phyloP scores from a whole-genome alignment of 2,797 vertebrate genomes.

The Synanceia verrucosa region DNA sequence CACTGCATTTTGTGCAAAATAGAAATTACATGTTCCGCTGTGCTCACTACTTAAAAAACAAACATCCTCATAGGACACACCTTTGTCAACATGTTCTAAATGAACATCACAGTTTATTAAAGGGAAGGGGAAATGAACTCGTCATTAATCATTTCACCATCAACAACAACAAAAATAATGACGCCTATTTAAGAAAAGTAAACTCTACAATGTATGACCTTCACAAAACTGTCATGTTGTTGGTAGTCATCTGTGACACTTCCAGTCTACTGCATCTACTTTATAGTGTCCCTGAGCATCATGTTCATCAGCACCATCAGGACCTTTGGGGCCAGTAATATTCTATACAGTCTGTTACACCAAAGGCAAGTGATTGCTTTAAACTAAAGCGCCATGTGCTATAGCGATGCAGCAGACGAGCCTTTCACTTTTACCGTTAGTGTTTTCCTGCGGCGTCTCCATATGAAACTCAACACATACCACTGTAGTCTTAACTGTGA shows the following conservation, averaged over 20 bases:
- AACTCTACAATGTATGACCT: neutral
- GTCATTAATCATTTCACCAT: neutral
- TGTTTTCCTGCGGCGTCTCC: neutral
- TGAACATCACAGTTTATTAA: no score
- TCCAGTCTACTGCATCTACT: neutral
- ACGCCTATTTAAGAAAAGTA: neutral
- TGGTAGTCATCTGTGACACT: neutral
- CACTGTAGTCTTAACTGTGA: neutral
- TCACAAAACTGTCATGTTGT: neutral
- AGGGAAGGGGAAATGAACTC: neutral
- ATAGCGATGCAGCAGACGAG: neutral
- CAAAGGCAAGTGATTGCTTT: constrained; percentile 1
- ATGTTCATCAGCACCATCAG: constrained; percentile 20
- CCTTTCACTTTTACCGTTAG: neutral
- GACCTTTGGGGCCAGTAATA: neutral
- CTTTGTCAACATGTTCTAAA: no score
- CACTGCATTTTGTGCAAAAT: neutral
- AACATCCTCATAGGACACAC: no score
- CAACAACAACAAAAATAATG: neutral
- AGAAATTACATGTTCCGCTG: neutral
- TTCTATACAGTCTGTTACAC: neutral
- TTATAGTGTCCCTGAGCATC: constrained; percentile 4
- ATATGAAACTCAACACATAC: neutral
- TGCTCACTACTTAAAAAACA: no score
- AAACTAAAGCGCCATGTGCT: constrained; percentile 11